Evolutionary conservation across 2,888 invertebrate species (phyloP).

Genomic region (Torymus aiolomorphi): DNA sequence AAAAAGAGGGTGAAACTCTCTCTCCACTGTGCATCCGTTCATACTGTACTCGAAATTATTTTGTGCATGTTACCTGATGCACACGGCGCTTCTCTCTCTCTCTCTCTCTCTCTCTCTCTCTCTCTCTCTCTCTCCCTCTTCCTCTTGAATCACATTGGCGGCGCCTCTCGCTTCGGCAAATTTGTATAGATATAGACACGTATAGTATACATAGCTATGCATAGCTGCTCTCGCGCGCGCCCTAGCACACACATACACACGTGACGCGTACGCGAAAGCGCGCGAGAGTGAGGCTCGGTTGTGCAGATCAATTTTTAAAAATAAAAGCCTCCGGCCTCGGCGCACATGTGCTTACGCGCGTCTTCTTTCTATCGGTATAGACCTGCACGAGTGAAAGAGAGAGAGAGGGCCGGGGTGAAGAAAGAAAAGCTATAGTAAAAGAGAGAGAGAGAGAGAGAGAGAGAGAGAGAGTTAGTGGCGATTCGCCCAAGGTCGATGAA

Average conservation of each 20-base stretch:
- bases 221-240: too few species aligned
- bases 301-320: conserved; percentile 44
- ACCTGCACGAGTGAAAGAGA: background rate
- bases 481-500: conserved; percentile 19
- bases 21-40: too few species aligned
- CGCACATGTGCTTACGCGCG: background rate
- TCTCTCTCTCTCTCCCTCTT: conserved; percentile 2
- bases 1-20: too few species aligned
- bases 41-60: too few species aligned
- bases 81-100: background rate
- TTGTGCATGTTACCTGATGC: background rate
- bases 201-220: too few species aligned
- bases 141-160: conserved; percentile 4
- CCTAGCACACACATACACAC: too few species aligned
- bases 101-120: conserved; percentile 2
- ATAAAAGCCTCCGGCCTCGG: conserved; percentile 34
- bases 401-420: too few species aligned
- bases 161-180: conserved; percentile 19
- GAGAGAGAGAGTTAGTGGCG: background rate
- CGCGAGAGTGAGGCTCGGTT: background rate
- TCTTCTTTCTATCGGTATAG: conserved; percentile 12
- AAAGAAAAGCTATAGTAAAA: too few species aligned
- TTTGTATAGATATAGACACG: too few species aligned
- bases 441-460: too few species aligned
- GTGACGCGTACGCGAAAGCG: too few species aligned